A percentile compares a stretch with the other conserved stretches of the same genome.
These are phyloP conservation scores for Bedellia somnulentella DNA, from an alignment of 2,888 invertebrate species.

Conservation along the genomic window DNA sequence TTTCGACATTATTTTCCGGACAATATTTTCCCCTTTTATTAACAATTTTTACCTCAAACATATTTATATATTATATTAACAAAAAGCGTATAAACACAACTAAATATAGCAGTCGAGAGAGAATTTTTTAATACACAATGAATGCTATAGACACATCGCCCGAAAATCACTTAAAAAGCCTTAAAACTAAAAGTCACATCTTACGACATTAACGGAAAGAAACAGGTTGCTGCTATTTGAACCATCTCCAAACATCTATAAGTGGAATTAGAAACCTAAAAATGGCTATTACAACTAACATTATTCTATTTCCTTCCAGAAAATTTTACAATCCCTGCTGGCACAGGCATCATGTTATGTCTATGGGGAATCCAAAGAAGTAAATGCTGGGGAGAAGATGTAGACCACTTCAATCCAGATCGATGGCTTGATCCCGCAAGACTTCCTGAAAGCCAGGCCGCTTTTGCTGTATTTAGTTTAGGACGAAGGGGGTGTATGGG, in stretches of 20 bases:
- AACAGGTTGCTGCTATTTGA: constrained; percentile 10
- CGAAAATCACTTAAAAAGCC: too few relatives aligned
- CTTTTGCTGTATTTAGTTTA: constrained; percentile 16
- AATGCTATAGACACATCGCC: too few relatives aligned
- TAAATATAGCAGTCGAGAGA: too few relatives aligned
- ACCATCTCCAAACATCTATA: constrained; percentile 10
- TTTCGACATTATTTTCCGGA: too few relatives aligned
- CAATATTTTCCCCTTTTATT: too few relatives aligned
- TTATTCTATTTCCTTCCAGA: background rate
- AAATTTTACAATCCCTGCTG: constrained; percentile 10
- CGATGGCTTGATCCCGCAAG: constrained; percentile 17
- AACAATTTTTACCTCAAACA: too few relatives aligned
- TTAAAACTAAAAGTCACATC: too few relatives aligned
- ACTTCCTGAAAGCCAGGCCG: constrained; percentile 11
- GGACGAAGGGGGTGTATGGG: constrained; percentile 19
- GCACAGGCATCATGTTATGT: constrained; percentile 16
- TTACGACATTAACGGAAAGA: too few relatives aligned
- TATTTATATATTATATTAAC: too few relatives aligned
- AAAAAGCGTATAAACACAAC: too few relatives aligned
- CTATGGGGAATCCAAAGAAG: constrained; percentile 18
- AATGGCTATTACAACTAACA: background rate
- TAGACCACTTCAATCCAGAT: constrained; percentile 17
- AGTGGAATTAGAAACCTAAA: constrained; percentile 11
- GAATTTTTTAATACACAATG: too few relatives aligned
- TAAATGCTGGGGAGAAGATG: constrained; percentile 20